Evolutionary conservation across 2,888 invertebrate genomes (phyloP).

Genomic region (Belgica antarctica): DNA sequence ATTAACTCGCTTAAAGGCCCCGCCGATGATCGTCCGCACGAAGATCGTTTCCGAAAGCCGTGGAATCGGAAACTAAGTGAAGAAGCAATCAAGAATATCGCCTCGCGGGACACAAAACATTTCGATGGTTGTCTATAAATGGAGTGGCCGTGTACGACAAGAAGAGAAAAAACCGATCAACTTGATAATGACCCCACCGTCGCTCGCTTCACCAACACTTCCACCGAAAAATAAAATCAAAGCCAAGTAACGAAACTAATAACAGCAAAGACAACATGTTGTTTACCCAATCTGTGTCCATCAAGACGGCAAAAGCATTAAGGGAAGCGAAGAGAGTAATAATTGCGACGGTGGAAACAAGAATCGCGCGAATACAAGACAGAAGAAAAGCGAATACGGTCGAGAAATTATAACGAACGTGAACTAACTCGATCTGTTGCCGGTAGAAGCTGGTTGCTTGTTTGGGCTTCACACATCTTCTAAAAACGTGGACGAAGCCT

Average conservation of each 20-base stretch:
- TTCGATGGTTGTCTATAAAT: neutral
- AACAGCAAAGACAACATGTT: slow-evolving; percentile 5
- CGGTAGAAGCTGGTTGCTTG: neutral
- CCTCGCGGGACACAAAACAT: slow-evolving; percentile 25
- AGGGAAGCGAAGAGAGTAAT: slow-evolving; percentile 27
- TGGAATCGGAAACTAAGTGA: too few relatives aligned
- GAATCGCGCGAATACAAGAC: neutral
- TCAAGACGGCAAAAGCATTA: too few relatives aligned
- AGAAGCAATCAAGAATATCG: slow-evolving; percentile 39
- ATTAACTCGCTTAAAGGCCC: neutral
- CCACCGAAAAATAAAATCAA: neutral
- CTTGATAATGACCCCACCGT: slow-evolving; percentile 39
- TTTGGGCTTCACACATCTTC: too few relatives aligned
- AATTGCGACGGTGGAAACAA: slow-evolving; percentile 33
- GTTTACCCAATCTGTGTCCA: slow-evolving; percentile 22
- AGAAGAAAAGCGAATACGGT: slow-evolving; percentile 9
- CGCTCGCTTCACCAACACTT: slow-evolving; percentile 14
- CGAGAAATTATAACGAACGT: neutral
- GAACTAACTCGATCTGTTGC: slow-evolving; percentile 20
- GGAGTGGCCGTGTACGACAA: neutral
- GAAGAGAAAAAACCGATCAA: slow-evolving; percentile 26
- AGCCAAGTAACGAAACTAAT: neutral
- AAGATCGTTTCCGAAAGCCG: too few relatives aligned
- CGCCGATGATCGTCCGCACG: neutral
- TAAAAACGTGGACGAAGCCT: too few relatives aligned